These are phyloP conservation scores for Celastrina argiolus DNA, from an alignment of 2,888 invertebrate genomes.

Conservation along the genomic window DNA sequence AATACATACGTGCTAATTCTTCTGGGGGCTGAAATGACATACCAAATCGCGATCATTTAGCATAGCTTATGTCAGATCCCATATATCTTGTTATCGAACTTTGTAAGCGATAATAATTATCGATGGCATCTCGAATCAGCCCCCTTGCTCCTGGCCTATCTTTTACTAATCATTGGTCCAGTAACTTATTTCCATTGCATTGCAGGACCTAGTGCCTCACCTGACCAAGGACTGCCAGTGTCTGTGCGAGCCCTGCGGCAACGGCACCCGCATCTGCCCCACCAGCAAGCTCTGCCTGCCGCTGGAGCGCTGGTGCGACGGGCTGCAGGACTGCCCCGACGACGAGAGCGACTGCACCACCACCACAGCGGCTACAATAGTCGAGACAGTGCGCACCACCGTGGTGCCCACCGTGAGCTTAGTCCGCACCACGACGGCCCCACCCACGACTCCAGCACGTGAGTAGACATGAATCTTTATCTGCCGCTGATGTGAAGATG, in stretches of 20 bases:
- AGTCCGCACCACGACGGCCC: conserved; percentile 2
- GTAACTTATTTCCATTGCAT: background rate
- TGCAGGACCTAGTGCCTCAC: conserved; percentile 75
- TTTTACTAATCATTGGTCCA: no score
- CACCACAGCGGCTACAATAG: conserved; percentile 41
- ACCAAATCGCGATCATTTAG: no score
- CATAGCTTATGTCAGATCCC: no score
- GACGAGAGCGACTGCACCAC: conserved; percentile 84
- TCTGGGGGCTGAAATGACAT: no score
- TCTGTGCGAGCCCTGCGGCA: conserved; percentile 83
- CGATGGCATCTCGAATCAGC: no score
- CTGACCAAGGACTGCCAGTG: conserved; percentile 83
- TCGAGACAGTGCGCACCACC: conserved; percentile 39
- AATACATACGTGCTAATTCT: no score
- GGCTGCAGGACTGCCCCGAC: conserved; percentile 87
- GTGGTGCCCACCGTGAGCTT: conserved; percentile 39
- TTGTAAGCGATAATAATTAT: no score
- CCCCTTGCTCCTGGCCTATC: no score
- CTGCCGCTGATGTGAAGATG: no score
- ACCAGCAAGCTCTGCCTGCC: conserved; percentile 86
- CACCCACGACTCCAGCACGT: conserved; percentile 39
- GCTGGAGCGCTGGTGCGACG: conserved; percentile 87
- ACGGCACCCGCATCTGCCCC: conserved; percentile 82
- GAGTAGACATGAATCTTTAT: no score
- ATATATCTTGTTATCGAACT: no score